A percentile compares a stretch with the other conserved stretches of the same genome.
phyloP scores from a whole-genome alignment of 2,888 invertebrate genomes.

The Trichogramma evanescens region DNA sequence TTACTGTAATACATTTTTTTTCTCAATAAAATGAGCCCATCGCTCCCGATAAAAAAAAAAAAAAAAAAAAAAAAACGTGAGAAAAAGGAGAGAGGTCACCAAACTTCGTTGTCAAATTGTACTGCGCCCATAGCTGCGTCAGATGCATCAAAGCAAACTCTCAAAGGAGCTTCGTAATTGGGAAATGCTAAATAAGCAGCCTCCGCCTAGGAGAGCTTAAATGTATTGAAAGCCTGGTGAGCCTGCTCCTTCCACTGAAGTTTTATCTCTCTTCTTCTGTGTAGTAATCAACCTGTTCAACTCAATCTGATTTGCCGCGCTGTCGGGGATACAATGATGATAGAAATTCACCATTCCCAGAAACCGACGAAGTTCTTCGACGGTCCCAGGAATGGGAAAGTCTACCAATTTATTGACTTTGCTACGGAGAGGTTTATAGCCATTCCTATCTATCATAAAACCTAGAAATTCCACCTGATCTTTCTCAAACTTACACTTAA shows the following conservation, averaged over 20 bases:
- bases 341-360: constrained; percentile 9
- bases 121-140: not conserved
- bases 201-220: not conserved
- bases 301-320: constrained; percentile 14
- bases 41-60: too few species aligned
- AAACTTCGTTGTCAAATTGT: not conserved
- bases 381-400: too few species aligned
- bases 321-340: not conserved
- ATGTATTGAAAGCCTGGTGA: not conserved
- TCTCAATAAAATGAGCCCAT: too few species aligned
- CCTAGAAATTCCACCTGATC: too few species aligned
- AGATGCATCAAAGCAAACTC: not conserved
- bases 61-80: too few species aligned
- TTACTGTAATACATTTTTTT: too few species aligned
- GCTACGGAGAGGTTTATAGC: too few species aligned
- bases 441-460: too few species aligned
- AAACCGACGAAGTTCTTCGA: constrained; percentile 11
- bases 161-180: not conserved
- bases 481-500: too few species aligned
- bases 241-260: not conserved
- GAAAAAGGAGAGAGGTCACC: not conserved
- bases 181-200: not conserved
- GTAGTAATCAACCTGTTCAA: constrained; percentile 20
- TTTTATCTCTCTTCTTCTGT: constrained; percentile 7
- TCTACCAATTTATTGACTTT: too few species aligned